A percentile compares a stretch with the other conserved stretches of the same genome.
Conservation (phyloP, 2,888 invertebrate genomes). For the Drosophila imparisetae region DNA sequence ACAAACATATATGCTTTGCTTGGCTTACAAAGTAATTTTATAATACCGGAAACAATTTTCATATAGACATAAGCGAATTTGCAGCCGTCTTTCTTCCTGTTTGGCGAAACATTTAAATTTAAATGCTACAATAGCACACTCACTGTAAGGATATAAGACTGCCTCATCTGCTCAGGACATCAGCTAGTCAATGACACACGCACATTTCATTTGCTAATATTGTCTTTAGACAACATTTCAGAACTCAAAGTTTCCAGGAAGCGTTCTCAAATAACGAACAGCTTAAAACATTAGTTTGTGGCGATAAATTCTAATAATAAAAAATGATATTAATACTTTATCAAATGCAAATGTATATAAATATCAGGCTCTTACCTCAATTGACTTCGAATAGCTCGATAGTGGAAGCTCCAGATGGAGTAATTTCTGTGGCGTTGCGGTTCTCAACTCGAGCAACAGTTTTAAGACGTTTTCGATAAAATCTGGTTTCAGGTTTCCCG, state of each 20-base stretch:
- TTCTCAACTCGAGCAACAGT: slow-evolving; percentile 13
- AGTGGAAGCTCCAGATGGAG: slow-evolving; percentile 47
- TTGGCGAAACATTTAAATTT: slow-evolving; percentile 80
- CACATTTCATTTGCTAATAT: slow-evolving; percentile 4
- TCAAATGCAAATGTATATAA: neutral
- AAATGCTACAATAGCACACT: slow-evolving; percentile 73
- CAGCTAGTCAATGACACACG: slow-evolving; percentile 56
- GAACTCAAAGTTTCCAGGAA: slow-evolving; percentile 25
- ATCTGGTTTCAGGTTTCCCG: slow-evolving; percentile 21
- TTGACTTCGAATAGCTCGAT: neutral
- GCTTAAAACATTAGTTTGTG: slow-evolving; percentile 8
- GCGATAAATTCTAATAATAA: slow-evolving; percentile 14
- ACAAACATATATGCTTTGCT: neutral
- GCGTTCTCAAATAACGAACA: slow-evolving; percentile 26
- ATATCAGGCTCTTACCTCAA: slow-evolving; percentile 6
- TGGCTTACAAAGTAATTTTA: neutral
- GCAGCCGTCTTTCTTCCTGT: slow-evolving; percentile 47
- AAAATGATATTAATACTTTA: neutral
- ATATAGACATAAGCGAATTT: slow-evolving; percentile 54
- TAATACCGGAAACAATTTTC: neutral
- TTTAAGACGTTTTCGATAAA: slow-evolving; percentile 45
- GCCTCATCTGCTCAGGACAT: slow-evolving; percentile 51
- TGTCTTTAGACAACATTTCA: neutral
- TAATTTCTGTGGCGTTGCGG: neutral
- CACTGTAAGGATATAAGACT: slow-evolving; percentile 48